Conservation (phyloP, 37 sponge, comb jelly and placozoan species). For the Cliona cf. orientalis region DNA sequence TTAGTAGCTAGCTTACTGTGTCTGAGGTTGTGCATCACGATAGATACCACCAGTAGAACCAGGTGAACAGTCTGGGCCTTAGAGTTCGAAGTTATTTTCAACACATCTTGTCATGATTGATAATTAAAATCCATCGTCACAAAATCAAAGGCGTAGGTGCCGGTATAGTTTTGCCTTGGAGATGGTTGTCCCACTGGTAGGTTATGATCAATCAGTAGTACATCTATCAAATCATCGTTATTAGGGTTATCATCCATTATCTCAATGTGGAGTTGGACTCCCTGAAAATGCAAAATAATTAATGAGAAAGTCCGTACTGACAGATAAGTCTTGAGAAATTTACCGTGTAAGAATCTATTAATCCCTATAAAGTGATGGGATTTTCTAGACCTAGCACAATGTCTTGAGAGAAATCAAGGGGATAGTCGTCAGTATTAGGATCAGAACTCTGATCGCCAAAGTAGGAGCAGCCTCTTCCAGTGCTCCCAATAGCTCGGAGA, state of each 20-base stretch:
- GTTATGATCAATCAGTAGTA: no score
- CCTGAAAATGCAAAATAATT: no score
- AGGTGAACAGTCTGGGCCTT: conserved; percentile 7
- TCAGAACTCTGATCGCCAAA: background rate
- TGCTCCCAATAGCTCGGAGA: background rate
- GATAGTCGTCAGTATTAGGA: background rate
- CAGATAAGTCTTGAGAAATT: no score
- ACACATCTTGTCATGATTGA: conserved; percentile 15
- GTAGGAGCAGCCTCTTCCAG: background rate
- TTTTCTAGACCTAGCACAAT: background rate
- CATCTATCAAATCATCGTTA: background rate
- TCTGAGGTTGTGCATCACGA: background rate
- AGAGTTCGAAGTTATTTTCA: conserved; percentile 11
- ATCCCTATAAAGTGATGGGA: background rate
- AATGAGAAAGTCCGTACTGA: no score
- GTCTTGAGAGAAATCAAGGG: background rate
- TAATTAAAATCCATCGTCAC: background rate
- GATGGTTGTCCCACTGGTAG: no score
- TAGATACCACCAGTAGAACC: background rate
- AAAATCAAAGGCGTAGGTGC: background rate
- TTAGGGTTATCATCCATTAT: background rate
- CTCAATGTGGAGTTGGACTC: no score
- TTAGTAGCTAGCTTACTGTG: no score
- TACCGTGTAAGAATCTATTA: background rate
- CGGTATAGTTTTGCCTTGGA: background rate